Base-by-base conservation (phyloP, 1,140 invertebrate species). In the Pseudomyrmex pallidus region DNA sequence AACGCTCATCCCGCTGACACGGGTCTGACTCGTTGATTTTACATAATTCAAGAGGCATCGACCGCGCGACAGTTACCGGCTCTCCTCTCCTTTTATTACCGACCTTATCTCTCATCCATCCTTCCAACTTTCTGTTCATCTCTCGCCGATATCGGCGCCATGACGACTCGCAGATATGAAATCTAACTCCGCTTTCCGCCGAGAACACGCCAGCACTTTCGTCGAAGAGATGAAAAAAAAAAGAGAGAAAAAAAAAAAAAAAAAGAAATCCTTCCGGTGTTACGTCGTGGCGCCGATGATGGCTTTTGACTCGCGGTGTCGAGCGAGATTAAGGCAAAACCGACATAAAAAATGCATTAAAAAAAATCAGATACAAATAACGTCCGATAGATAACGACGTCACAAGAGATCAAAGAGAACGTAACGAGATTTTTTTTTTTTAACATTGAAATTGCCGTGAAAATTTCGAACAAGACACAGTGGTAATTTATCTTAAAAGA, bases 1-100 rank as follows among this genome's bases (percentile, higher is more conserved):
- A 74, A 25, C 56, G 44, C 17, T 68, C 73, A 59, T 77, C 66
- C n/a, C 66, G 83, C 73, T 88, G 87, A 88, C 86, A 85, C 77
- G 83, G 73, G 83, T 87, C 77, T 78, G 83, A 85, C 62, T 88
- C 73, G 77, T 85, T 85, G 87, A 88, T 85, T 89, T 83, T 83
- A 84, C 87, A 89, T 89, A 88, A 88, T 89, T 88, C 68, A 87
- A n/a, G 9, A 78, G 80, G 80, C 66, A 67, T 61, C 64, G 50
- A 74, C 56, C 78, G 25, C 66, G 70, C 56, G 64, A 35, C 74
- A 57, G 77, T 85, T 85, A 83, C 85, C 78, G 66, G 66, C 35
- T 4, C 66, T 72, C 54, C 10, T 77, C 48, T 85, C 70, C 84
- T 72, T 88, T 77, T 88, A 87, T 87, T 84, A n/a, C 74, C 59